phyloP scores from a whole-genome alignment of 2,888 invertebrate genomes.

The Melipona beecheii region DNA sequence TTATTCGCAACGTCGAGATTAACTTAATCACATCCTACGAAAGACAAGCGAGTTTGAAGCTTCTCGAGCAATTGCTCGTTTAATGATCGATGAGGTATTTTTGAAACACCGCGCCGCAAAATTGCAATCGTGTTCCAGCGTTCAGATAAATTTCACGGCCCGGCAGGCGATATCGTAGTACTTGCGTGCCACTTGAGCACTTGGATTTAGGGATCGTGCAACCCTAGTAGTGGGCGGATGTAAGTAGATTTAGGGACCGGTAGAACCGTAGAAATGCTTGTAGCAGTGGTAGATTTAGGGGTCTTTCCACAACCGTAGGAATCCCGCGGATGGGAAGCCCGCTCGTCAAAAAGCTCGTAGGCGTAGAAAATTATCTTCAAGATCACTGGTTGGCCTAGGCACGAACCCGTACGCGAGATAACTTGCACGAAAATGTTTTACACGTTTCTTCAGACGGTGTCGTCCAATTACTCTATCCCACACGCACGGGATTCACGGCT shows the following conservation, averaged over 20 bases:
- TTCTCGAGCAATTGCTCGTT: not conserved
- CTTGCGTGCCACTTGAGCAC: constrained; percentile 35
- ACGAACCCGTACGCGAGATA: not conserved
- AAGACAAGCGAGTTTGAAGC: not conserved
- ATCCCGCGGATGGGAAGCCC: not conserved
- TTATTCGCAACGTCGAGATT: not conserved
- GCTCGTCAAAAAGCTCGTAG: not conserved
- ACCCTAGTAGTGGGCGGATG: constrained; percentile 29
- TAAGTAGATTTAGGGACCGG: constrained; percentile 44
- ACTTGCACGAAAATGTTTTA: not conserved
- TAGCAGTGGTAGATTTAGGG: constrained; percentile 12
- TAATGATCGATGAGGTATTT: not conserved
- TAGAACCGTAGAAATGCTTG: constrained; percentile 21
- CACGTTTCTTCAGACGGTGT: not conserved
- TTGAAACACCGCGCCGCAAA: not conserved
- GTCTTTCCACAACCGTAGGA: constrained; percentile 8
- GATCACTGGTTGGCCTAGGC: not conserved
- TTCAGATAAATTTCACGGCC: constrained; percentile 21
- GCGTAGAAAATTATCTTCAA: not conserved
- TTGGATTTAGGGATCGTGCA: constrained; percentile 31
- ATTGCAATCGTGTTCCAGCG: not conserved
- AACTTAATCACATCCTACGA: not conserved
- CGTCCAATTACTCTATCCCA: not conserved
- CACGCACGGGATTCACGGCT: not conserved
- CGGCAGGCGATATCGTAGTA: constrained; percentile 4